Conservation (phyloP, 1,140 invertebrate species). For the Aphidius ervi region DNA sequence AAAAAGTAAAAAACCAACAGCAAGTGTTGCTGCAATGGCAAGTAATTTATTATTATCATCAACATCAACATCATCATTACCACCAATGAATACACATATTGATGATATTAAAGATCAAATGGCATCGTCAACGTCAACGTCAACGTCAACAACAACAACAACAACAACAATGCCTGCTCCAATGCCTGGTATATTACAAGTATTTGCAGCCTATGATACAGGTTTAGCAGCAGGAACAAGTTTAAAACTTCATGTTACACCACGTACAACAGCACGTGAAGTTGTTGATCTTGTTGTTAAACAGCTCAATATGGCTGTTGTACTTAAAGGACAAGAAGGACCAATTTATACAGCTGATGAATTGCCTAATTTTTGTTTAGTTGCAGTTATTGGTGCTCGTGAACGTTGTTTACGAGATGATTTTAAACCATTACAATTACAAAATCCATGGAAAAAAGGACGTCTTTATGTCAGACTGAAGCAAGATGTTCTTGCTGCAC, state of each 20-base stretch:
- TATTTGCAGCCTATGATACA: constrained; percentile 93
- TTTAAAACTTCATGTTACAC: constrained; percentile 87
- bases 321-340: constrained; percentile 78
- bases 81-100: constrained; percentile 29
- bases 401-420: constrained; percentile 90
- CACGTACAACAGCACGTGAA: constrained; percentile 84
- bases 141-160: constrained; percentile 23
- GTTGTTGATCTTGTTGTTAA: constrained; percentile 91
- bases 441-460: constrained; percentile 93
- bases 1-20: constrained; percentile 39
- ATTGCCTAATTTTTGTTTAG: constrained; percentile 84
- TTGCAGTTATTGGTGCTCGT: constrained; percentile 87
- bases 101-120: constrained; percentile 43
- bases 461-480: constrained; percentile 85
- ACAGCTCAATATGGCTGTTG: constrained; percentile 88
- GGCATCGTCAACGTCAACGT: constrained; percentile 22
- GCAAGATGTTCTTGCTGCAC: constrained; percentile 79
- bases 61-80: background rate
- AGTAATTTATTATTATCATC: constrained; percentile 8
- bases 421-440: constrained; percentile 85
- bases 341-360: constrained; percentile 79
- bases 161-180: constrained; percentile 42
- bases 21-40: constrained; percentile 45
- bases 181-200: constrained; percentile 61
- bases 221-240: constrained; percentile 87